Percentiles rank a stretch among this genome's conserved stretches.
phyloP scores from a whole-genome alignment of 2,113 vertebrate genomes.

The Varanus salvator region DNA sequence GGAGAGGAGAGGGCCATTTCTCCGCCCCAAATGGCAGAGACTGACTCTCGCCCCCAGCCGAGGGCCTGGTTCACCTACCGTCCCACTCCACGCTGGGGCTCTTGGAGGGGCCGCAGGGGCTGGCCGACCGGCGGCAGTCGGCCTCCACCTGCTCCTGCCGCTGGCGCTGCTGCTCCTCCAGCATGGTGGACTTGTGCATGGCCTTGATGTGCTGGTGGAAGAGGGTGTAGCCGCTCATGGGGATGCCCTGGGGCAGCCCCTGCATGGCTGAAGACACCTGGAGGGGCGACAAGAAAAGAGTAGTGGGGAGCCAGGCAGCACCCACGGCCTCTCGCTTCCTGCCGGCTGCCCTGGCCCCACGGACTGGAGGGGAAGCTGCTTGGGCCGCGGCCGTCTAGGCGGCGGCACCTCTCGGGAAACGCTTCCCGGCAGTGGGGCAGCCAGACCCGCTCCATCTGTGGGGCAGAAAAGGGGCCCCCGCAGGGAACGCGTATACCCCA shows the following conservation, averaged over 20 bases:
- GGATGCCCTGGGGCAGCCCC: constrained; percentile 80
- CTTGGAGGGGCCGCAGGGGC: constrained; percentile 82
- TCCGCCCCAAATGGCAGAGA: not conserved
- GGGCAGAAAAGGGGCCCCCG: no score
- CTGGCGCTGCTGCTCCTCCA: constrained; percentile 88
- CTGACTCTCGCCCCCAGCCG: no score
- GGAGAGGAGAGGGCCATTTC: not conserved
- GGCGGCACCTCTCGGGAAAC: no score
- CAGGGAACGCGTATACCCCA: no score
- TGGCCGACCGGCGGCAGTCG: constrained; percentile 82
- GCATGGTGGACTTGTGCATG: constrained; percentile 89
- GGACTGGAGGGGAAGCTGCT: no score
- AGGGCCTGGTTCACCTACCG: constrained; percentile 77
- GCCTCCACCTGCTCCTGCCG: constrained; percentile 89
- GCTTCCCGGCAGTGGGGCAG: no score
- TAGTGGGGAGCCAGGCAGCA: not conserved
- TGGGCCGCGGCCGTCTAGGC: no score
- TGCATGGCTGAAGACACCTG: constrained; percentile 85
- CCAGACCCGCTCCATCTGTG: no score
- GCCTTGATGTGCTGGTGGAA: constrained; percentile 96
- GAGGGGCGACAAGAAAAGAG: not conserved
- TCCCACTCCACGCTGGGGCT: constrained; percentile 92
- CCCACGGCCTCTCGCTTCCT: no score
- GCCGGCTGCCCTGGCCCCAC: no score
- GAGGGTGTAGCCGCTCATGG: constrained; percentile 88